A percentile compares a stretch with the other conserved stretches of the same genome.
Conservation (phyloP, 2,797 vertebrate species). For the Prionace glauca region DNA sequence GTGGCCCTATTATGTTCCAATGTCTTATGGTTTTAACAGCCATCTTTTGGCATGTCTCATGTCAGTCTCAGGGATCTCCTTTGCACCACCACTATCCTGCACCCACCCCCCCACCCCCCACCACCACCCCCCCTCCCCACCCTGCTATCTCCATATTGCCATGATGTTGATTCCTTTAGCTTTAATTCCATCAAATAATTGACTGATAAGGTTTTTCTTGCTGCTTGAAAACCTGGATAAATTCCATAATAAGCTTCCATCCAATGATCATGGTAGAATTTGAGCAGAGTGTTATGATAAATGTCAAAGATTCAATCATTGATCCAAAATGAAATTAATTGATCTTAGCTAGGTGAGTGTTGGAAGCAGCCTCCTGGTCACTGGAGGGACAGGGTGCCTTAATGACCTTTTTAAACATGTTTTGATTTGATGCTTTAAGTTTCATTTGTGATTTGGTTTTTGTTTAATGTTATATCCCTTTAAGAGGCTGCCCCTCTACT, state of each 20-base stretch:
- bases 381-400: too few relatives aligned
- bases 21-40: neutral
- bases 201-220: neutral
- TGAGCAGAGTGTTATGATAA: neutral
- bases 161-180: neutral
- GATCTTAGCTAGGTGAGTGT: neutral
- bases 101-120: too few relatives aligned
- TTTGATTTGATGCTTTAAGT: too few relatives aligned
- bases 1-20: too few relatives aligned
- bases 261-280: neutral
- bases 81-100: too few relatives aligned
- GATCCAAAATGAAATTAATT: neutral
- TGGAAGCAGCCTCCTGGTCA: too few relatives aligned
- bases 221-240: neutral
- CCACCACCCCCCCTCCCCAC: too few relatives aligned
- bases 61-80: neutral
- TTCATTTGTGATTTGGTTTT: too few relatives aligned
- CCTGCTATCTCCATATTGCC: neutral
- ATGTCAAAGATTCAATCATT: neutral
- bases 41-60: neutral
- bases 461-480: too few relatives aligned
- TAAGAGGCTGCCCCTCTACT: too few relatives aligned
- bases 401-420: too few relatives aligned
- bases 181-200: neutral
- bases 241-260: neutral